A percentile compares a stretch with the other conserved stretches of the same genome.
Evolutionary conservation across 2,797 vertebrate genomes (phyloP).

Genomic region (Catamblyrhynchus diadema): DNA sequence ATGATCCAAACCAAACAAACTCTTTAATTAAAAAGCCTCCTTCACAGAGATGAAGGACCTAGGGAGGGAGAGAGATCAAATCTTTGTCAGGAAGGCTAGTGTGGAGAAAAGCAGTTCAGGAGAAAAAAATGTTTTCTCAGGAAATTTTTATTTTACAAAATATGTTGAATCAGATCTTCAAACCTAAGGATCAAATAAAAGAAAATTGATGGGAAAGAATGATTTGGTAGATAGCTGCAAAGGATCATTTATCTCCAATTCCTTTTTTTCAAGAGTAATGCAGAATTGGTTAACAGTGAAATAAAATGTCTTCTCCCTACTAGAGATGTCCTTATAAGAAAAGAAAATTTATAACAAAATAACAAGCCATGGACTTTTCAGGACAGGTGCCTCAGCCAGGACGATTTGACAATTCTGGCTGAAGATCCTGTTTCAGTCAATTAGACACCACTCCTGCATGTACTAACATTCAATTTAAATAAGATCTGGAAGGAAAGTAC

Average conservation of each 20-base stretch:
- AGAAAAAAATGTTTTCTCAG: neutral
- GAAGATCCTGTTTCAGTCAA: neutral
- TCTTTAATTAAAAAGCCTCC: slow-evolving; percentile 63
- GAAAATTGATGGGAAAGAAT: neutral
- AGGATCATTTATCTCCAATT: neutral
- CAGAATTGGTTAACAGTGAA: neutral
- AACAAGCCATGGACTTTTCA: neutral
- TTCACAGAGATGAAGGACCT: slow-evolving; percentile 1
- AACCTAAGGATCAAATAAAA: neutral
- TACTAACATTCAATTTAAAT: neutral
- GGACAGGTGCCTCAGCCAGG: neutral
- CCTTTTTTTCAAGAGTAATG: neutral
- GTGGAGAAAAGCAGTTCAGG: neutral
- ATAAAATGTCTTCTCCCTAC: neutral
- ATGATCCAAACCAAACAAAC: slow-evolving; percentile 10
- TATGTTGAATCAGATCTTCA: neutral
- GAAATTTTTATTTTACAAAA: neutral
- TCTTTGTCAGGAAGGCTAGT: neutral
- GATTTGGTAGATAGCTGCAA: neutral
- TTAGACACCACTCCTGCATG: neutral
- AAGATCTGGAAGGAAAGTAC: neutral
- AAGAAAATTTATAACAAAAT: neutral
- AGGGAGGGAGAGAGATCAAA: neutral
- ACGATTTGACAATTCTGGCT: neutral
- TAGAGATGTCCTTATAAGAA: neutral